These are phyloP conservation scores for Drosophila bifasciata DNA, from an alignment of 1,140 invertebrate species.

Conservation along the genomic window DNA sequence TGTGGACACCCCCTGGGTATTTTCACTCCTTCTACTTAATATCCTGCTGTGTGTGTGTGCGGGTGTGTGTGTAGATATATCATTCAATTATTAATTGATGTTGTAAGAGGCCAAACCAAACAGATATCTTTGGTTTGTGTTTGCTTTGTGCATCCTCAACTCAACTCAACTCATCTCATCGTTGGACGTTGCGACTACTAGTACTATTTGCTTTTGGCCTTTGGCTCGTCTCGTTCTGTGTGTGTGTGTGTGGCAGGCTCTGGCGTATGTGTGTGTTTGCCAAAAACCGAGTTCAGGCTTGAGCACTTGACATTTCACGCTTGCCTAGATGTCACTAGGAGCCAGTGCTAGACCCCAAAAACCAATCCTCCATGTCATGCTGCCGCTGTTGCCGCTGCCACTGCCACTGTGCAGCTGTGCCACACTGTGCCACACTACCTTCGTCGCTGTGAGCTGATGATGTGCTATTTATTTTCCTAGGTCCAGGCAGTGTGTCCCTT, in stretches of 20 bases:
- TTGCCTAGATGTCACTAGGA: slow-evolving; percentile 58
- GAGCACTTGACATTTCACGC: slow-evolving; percentile 79
- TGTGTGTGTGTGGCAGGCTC: too few species aligned
- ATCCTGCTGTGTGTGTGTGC: neutral
- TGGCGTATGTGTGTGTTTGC: slow-evolving; percentile 43
- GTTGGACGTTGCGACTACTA: slow-evolving; percentile 4
- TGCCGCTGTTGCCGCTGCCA: slow-evolving; percentile 3
- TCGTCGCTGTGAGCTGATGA: slow-evolving; percentile 48
- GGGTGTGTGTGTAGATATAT: slow-evolving; percentile 10
- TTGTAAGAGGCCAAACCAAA: slow-evolving; percentile 40
- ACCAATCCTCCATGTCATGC: slow-evolving; percentile 19
- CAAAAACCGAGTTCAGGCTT: slow-evolving; percentile 64
- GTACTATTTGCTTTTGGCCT: slow-evolving; percentile 40
- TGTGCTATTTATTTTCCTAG: slow-evolving; percentile 64
- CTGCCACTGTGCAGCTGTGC: neutral
- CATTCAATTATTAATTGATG: slow-evolving; percentile 74
- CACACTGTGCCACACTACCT: neutral
- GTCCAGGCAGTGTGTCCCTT: slow-evolving; percentile 29
- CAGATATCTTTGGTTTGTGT: slow-evolving; percentile 33
- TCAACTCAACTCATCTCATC: too few species aligned
- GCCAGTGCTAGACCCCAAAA: slow-evolving; percentile 44
- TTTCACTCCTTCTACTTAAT: too few species aligned
- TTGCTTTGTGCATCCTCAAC: slow-evolving; percentile 30
- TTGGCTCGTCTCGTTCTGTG: slow-evolving; percentile 1
- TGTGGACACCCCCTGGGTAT: too few species aligned